phyloP scores from a whole-genome alignment of 2,113 vertebrate species.

The Neolamprologus fasciatus region DNA sequence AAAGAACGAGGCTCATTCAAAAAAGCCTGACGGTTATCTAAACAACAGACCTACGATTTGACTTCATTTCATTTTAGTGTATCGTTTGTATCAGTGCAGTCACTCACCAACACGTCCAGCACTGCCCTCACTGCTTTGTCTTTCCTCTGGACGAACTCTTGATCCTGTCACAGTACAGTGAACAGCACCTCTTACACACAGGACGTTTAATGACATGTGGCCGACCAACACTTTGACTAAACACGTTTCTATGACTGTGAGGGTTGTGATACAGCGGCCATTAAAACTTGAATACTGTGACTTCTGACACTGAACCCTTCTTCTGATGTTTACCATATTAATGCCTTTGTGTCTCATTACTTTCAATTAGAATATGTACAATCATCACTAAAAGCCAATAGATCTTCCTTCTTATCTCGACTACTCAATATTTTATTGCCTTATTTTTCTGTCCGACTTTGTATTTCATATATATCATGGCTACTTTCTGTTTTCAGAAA shows the following conservation, averaged over 20 bases:
- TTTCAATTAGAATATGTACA: fast-evolving
- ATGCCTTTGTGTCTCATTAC: background rate
- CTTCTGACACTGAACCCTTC: background rate
- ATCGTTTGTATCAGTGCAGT: background rate
- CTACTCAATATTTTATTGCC: background rate
- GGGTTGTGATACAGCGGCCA: fast-evolving
- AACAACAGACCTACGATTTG: background rate
- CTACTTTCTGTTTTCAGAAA: background rate
- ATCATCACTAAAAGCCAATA: background rate
- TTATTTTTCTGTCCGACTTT: background rate
- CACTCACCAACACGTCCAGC: constrained; percentile 77
- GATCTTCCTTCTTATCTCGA: background rate
- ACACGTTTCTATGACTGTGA: background rate
- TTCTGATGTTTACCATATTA: background rate
- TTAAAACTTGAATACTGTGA: background rate
- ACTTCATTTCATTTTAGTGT: background rate
- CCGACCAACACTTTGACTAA: background rate
- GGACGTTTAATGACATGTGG: background rate
- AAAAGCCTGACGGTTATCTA: background rate
- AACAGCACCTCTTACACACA: background rate
- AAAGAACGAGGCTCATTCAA: background rate
- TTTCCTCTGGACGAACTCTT: constrained; percentile 83
- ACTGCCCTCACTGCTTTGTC: constrained; percentile 78
- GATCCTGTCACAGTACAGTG: constrained; percentile 71
- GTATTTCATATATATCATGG: background rate